Evolutionary conservation across 2,113 vertebrate genomes (phyloP), one percentile per base, ranked within the genome.

Genomic region (Eulemur rufifrons): DNA sequence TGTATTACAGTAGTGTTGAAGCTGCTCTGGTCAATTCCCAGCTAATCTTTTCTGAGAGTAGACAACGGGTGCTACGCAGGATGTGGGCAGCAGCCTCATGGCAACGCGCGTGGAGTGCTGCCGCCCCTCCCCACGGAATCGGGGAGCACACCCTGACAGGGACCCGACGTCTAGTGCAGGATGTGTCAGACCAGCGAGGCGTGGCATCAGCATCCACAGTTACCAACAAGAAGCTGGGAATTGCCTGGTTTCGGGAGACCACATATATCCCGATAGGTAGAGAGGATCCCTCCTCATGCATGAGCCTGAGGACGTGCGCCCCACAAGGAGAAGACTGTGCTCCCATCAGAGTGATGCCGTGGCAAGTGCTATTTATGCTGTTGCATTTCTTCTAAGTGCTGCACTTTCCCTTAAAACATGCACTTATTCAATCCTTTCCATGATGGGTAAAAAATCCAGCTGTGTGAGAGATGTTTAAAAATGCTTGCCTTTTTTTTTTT

Each of bases 381-480:
- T 4, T 71, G 59, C 27, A 0, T 50, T 34, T 88, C 80, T 84
- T 39, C 45, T 68, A 1, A 89, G 52, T n/a, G 54, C 85, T 21
- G 42, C 15, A 1, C 89, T 86, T 64, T 23, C 80, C 54, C 25
- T 52, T 34, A 71, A 94, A 64, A 78, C n/a, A 1, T 13, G 71
- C 32, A 10, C 71, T 83, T 4, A 42, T 90, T 68, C 95, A 20
- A 0, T 54, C 52, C 61, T 47, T 78, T 86, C 77, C 0, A 0
- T 80, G 37, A 17, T 34, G 88, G 63, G 90, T 91, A 21, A 80
- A 56, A 93, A 89, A 94, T 29, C 45, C 83, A 95, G 82, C 94
- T 82, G 74, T 34, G 83, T 59, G 61, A 5, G 3, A 71, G 18
- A 91, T 71, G 0, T 45, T 95, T 97, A 89, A 92, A 94, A 91